Evolutionary conservation across 1,140 invertebrate species (phyloP).

Genomic region (Belonocnema kinseyi): DNA sequence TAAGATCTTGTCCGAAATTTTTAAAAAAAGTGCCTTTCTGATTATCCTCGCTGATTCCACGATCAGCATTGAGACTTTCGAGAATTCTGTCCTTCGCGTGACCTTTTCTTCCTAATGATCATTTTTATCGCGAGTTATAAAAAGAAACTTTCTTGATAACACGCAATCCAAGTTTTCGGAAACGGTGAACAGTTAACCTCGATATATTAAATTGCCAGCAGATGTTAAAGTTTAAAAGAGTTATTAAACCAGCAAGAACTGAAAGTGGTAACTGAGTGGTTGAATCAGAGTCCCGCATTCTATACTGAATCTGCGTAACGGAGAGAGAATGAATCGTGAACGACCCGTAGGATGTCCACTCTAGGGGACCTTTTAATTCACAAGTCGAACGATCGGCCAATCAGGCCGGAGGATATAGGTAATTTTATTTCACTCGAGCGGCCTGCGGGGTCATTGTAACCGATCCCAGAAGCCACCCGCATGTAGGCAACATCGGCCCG

Average conservation of each 20-base stretch:
- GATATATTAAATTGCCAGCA: too few species aligned
- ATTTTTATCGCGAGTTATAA: too few species aligned
- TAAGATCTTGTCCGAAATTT: constrained; percentile 56
- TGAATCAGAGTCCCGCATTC: constrained; percentile 24
- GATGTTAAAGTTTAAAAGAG: too few species aligned
- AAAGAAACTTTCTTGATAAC: too few species aligned
- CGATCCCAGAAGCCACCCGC: constrained; percentile 67
- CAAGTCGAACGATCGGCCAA: constrained; percentile 62
- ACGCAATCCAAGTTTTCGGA: too few species aligned
- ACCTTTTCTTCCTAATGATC: neutral
- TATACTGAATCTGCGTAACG: neutral
- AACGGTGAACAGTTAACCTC: too few species aligned
- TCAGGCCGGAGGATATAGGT: constrained; percentile 66
- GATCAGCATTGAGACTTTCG: too few species aligned
- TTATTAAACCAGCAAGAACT: neutral
- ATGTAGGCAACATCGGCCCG: constrained; percentile 57
- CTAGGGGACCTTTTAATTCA: constrained; percentile 64
- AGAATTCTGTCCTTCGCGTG: too few species aligned
- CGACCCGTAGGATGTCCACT: constrained; percentile 48
- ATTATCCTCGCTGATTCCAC: too few species aligned
- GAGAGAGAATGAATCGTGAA: constrained; percentile 42
- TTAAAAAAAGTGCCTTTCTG: neutral
- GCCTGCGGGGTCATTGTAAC: constrained; percentile 69
- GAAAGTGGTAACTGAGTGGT: neutral
- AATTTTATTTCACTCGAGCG: constrained; percentile 64